Conservation (phyloP, 2,797 vertebrate genomes). For the Jordanella pulchra region DNA sequence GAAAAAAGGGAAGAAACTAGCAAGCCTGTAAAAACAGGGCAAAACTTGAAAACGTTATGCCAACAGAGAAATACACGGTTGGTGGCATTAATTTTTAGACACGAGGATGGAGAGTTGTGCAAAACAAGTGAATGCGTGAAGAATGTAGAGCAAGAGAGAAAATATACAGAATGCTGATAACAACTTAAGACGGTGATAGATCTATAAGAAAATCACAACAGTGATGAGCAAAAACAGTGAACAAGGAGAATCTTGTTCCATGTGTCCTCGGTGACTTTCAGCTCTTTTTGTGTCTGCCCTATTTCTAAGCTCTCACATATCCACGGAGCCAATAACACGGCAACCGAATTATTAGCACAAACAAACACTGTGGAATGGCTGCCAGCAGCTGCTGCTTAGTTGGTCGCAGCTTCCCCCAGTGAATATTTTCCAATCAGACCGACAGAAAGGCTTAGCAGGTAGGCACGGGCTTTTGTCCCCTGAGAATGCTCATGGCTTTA, state of each 20-base stretch:
- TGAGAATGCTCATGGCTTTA: constrained; percentile 51
- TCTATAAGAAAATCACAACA: background rate
- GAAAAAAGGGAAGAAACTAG: background rate
- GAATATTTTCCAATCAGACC: constrained; percentile 70
- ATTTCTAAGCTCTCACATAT: constrained; percentile 67
- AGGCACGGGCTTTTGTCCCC: constrained; percentile 58
- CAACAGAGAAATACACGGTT: background rate
- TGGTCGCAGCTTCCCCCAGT: constrained; percentile 60
- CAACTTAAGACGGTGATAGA: background rate
- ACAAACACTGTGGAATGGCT: constrained; percentile 44
- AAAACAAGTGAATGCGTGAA: background rate
- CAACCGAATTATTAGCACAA: constrained; percentile 75
- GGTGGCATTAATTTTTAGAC: too few relatives aligned
- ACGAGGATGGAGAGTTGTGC: background rate
- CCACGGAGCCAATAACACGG: constrained; percentile 65
- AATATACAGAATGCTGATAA: background rate
- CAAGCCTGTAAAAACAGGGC: background rate
- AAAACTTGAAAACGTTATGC: background rate
- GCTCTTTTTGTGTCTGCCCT: constrained; percentile 75
- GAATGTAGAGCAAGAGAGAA: background rate
- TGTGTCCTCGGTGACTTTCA: constrained; percentile 75
- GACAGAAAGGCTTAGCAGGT: constrained; percentile 71
- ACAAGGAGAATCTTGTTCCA: constrained; percentile 55
- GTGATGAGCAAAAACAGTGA: constrained; percentile 3
- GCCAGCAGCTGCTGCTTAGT: constrained; percentile 67